Conservation (phyloP, 2,888 invertebrate genomes). For the Lagria hirta region DNA sequence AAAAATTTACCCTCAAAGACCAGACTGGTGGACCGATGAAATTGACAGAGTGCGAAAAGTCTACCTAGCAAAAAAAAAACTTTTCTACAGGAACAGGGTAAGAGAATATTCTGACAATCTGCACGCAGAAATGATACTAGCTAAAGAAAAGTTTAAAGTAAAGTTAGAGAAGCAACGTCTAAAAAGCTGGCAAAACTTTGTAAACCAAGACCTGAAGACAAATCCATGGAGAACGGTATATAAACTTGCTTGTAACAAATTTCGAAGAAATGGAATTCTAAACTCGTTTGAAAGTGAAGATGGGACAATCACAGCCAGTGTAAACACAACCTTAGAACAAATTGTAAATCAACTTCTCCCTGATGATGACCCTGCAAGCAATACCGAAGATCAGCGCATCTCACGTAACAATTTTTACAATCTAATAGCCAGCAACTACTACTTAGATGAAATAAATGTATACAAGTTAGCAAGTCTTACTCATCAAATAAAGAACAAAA, state of each 20-base stretch:
- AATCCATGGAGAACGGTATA: conserved; percentile 2
- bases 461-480: too few relatives aligned
- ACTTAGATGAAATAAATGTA: too few relatives aligned
- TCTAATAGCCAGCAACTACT: too few relatives aligned
- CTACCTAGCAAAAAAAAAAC: background rate
- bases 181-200: conserved; percentile 1
- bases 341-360: too few relatives aligned
- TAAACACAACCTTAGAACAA: too few relatives aligned
- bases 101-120: conserved; percentile 2
- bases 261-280: background rate
- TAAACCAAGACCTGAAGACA: background rate
- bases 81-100: conserved; percentile 1
- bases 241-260: background rate
- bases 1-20: background rate
- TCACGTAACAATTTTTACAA: too few relatives aligned
- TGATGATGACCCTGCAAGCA: too few relatives aligned
- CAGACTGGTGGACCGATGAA: conserved; percentile 4
- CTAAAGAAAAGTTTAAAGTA: background rate
- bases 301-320: background rate
- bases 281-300: background rate
- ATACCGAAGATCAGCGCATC: too few relatives aligned
- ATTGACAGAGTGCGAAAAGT: conserved; percentile 1
- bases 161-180: background rate
- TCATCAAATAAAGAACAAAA: too few relatives aligned
- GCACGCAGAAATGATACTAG: background rate